Evolutionary conservation across 1,140 invertebrate species (phyloP), one percentile per base, ranked within the genome.

Genomic region (Acromyrmex echinatior): DNA sequence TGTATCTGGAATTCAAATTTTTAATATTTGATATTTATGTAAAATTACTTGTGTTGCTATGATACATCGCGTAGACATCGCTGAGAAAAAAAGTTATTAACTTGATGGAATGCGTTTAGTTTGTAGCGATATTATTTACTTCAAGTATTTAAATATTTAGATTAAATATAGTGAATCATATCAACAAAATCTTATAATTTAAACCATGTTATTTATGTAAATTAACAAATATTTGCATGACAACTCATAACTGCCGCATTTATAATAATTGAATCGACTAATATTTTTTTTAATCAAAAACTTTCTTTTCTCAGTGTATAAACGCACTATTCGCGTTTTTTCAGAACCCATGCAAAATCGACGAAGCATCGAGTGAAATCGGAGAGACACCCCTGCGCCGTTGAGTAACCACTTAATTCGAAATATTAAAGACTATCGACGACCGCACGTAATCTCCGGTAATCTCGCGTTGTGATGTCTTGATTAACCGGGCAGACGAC

Each of bases 361-460:
- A 2, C 28, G 21, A 2, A 35, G 9, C 16, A 18, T 18, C n/a
- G 21, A 74, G 56, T 49, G 70, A 84, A 84, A 84, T 84, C 80
- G 35, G 70, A 25, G 68, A 49, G 70, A 74, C 39, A 35, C 25
- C 39, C 39, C 56, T 18, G 25, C 51, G 39, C 18, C 25, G 45
- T 84, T 84, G 68, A 49, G 80, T 28, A 84, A 84, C 7, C 70
- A 35, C 18, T 84, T 76, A 51, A 62, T 74, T 82, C 68, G 39
- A 76, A 76, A 76, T 76, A 62, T 62, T 84, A 84, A 84, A 76
- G 70, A 49, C 25, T 18, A 84, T 84, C 80, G 70, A 82, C 66
- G 16, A 3, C 21, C 51, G 80, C 39, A 31, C 39, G 45, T 70
- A 80, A 62, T 82, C 39, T 62, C 35, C 35, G 25, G 51, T 73